Percentiles rank a stretch among this genome's conserved stretches.
Evolutionary conservation across 2,888 invertebrate species (phyloP).

Genomic region (Leptodirus hochenwartii): DNA sequence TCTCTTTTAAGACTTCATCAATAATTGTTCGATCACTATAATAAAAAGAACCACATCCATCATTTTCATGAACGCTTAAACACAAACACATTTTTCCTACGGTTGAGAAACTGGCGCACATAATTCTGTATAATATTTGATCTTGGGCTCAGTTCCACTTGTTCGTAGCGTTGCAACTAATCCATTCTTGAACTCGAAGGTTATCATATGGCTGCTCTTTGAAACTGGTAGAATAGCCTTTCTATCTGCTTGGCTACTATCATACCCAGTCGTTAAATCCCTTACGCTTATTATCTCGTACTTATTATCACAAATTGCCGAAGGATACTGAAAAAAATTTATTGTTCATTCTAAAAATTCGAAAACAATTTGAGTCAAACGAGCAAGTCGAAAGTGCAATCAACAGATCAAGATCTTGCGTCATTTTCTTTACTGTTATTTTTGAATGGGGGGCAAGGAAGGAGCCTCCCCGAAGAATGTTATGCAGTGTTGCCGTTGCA

Average conservation of each 20-base stretch:
- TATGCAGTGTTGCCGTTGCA: no score
- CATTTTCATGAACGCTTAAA: not conserved
- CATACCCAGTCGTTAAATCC: slow-evolving; percentile 80
- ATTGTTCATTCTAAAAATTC: slow-evolving; percentile 1
- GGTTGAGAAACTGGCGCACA: slow-evolving; percentile 46
- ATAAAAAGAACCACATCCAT: slow-evolving; percentile 16
- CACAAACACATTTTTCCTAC: slow-evolving; percentile 26
- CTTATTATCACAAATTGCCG: slow-evolving; percentile 38
- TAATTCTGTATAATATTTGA: slow-evolving; percentile 95
- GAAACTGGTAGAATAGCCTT: slow-evolving; percentile 52
- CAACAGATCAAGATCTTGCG: not conserved
- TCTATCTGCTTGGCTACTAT: slow-evolving; percentile 48
- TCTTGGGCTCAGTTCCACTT: slow-evolving; percentile 97
- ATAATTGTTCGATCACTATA: slow-evolving; percentile 50
- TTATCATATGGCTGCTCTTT: slow-evolving; percentile 74
- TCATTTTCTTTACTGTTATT: no score
- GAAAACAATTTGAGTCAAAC: slow-evolving; percentile 3
- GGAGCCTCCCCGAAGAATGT: no score
- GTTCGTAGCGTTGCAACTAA: slow-evolving; percentile 78
- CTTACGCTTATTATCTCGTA: slow-evolving; percentile 51
- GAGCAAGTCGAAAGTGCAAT: not conserved
- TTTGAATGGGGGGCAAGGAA: no score
- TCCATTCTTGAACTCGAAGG: slow-evolving; percentile 77
- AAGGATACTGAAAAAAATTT: slow-evolving; percentile 46
- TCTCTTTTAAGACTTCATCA: slow-evolving; percentile 41